Percentiles rank a stretch among this genome's conserved stretches.
Evolutionary conservation across 2,113 vertebrate genomes (phyloP).

Genomic region (Sinocyclocheilus anophthalmus): DNA sequence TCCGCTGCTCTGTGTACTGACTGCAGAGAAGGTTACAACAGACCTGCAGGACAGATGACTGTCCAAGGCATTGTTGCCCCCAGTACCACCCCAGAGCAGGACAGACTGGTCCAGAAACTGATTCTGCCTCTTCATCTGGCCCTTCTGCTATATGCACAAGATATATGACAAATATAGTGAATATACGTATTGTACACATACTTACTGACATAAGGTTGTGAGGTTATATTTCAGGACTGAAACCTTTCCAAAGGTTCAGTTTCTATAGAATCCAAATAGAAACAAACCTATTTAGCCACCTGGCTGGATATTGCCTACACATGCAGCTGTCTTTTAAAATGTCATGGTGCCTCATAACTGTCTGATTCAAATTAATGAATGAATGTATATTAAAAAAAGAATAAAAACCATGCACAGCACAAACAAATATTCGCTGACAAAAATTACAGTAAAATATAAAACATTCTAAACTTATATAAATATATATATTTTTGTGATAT

Average conservation of each 20-base stretch:
- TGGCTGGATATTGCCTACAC: background rate
- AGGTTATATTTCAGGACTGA: conserved; percentile 1
- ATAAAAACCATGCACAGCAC: background rate
- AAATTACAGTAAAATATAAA: too few relatives aligned
- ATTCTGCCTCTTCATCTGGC: background rate
- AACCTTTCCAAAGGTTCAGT: background rate
- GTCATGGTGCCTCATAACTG: too few relatives aligned
- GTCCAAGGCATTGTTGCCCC: background rate
- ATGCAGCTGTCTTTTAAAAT: too few relatives aligned
- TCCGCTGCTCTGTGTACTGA: background rate
- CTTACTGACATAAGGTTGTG: background rate
- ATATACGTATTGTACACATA: background rate
- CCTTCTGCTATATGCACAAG: background rate
- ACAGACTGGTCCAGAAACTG: background rate
- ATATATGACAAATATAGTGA: background rate
- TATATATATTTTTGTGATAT: too few relatives aligned
- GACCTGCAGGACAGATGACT: conserved; percentile 8
- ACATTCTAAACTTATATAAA: too few relatives aligned
- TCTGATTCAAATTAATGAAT: background rate
- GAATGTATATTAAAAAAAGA: background rate
- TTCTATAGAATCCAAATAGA: background rate
- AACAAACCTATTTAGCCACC: background rate
- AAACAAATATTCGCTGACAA: background rate
- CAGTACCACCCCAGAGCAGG: background rate
- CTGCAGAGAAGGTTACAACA: background rate